These are phyloP conservation scores for Trinorchestia longiramus DNA, from an alignment of 1,140 invertebrate species.

Conservation along the genomic window DNA sequence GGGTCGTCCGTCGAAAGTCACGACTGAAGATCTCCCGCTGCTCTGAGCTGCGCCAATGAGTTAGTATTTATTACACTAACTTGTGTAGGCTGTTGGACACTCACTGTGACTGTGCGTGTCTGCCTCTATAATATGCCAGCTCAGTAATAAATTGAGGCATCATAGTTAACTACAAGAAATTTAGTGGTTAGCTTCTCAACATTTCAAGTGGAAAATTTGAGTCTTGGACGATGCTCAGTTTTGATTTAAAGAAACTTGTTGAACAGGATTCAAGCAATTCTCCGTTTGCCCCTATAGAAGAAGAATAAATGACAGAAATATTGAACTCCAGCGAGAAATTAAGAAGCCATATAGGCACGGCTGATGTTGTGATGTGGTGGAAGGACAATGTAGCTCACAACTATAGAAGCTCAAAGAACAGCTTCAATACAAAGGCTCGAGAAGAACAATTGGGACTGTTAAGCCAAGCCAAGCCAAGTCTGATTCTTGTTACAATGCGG, in stretches of 20 bases:
- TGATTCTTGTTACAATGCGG: slow-evolving; percentile 42
- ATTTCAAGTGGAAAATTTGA: neutral
- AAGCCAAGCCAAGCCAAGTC: slow-evolving; percentile 4
- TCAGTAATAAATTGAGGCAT: slow-evolving; percentile 46
- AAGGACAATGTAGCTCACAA: slow-evolving; percentile 39
- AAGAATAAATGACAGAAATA: neutral
- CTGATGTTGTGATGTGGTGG: neutral
- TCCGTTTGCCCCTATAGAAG: neutral
- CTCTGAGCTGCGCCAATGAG: slow-evolving; percentile 33
- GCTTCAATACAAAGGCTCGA: slow-evolving; percentile 16
- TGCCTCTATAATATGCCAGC: slow-evolving; percentile 50
- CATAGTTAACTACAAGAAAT: neutral
- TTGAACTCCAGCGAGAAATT: neutral
- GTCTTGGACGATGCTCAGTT: neutral
- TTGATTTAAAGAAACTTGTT: neutral
- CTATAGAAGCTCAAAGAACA: slow-evolving; percentile 9
- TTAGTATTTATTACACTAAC: slow-evolving; percentile 54
- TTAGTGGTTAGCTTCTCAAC: neutral
- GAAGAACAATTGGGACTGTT: slow-evolving; percentile 46
- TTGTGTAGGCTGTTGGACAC: slow-evolving; percentile 52
- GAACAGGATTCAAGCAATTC: neutral
- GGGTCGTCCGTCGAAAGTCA: slow-evolving; percentile 45
- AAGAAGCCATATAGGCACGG: neutral
- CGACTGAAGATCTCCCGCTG: slow-evolving; percentile 29
- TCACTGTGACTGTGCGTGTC: slow-evolving; percentile 50